Conservation (phyloP, 2,797 vertebrate species). For the Poliocrania exsul region DNA sequence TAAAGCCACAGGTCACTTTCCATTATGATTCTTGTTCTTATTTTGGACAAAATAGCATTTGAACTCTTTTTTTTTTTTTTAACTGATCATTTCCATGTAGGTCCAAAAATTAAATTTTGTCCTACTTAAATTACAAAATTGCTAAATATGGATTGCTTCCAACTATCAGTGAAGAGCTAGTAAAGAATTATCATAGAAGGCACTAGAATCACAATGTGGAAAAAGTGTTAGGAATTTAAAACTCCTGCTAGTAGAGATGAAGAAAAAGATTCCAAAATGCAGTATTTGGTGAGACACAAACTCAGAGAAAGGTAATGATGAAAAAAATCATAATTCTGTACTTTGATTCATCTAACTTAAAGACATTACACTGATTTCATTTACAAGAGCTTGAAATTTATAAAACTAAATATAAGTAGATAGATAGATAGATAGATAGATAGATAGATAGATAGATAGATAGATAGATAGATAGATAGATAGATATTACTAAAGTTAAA, state of each 20-base stretch:
- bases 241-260: neutral
- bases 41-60: slow-evolving; percentile 2
- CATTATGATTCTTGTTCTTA: neutral
- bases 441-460: too few relatives aligned
- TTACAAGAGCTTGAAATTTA: neutral
- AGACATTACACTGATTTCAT: neutral
- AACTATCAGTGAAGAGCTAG: neutral
- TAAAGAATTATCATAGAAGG: neutral
- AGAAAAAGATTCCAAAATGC: neutral
- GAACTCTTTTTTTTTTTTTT: neutral
- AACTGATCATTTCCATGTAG: neutral
- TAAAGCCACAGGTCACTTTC: slow-evolving; percentile 1
- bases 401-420: neutral
- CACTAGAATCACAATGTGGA: neutral
- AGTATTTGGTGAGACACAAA: neutral
- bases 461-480: too few relatives aligned
- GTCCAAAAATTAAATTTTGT: neutral
- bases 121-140: neutral
- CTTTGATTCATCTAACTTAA: neutral
- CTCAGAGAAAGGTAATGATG: neutral
- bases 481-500: neutral
- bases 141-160: neutral
- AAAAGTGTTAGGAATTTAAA: neutral
- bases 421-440: neutral
- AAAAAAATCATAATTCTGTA: neutral